Percentiles rank a stretch among this genome's conserved stretches.
phyloP scores from a whole-genome alignment of 2,888 invertebrate species.

The Eupithecia inturbata region DNA sequence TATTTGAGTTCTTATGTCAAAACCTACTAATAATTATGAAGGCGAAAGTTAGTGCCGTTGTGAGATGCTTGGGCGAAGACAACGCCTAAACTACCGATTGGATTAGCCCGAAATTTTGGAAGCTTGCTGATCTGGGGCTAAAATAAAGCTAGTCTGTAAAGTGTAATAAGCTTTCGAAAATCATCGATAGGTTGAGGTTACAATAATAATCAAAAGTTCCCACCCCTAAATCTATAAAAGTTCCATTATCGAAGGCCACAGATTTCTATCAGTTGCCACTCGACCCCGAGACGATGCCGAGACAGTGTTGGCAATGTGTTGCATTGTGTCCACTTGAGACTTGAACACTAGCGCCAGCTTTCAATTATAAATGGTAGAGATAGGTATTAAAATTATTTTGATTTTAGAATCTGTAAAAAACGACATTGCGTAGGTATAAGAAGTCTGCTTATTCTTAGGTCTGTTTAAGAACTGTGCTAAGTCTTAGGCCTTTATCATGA shows the following conservation, averaged over 20 bases:
- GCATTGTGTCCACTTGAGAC: not conserved
- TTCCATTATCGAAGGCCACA: slow-evolving; percentile 54
- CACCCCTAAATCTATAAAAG: slow-evolving; percentile 61
- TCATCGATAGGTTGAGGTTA: not conserved
- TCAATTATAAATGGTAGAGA: not conserved
- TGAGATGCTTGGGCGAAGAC: too few relatives aligned
- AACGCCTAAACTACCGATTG: not conserved
- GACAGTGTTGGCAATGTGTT: not conserved
- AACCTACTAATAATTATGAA: too few relatives aligned
- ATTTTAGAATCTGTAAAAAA: not conserved
- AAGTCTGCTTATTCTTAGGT: too few relatives aligned
- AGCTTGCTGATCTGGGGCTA: too few relatives aligned
- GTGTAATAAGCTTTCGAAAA: not conserved
- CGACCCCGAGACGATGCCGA: slow-evolving; percentile 22
- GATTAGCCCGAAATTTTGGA: not conserved
- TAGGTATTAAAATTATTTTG: not conserved
- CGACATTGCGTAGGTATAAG: too few relatives aligned
- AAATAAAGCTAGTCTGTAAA: too few relatives aligned
- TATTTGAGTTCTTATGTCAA: too few relatives aligned
- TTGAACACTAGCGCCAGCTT: slow-evolving; percentile 5
- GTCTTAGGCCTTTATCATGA: too few relatives aligned
- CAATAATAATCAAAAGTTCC: not conserved
- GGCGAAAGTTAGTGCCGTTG: too few relatives aligned
- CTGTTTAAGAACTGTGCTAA: too few relatives aligned
- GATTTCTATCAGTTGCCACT: slow-evolving; percentile 30